These are phyloP conservation scores for Psammodynastes pulverulentus DNA, from an alignment of 2,113 vertebrate genomes.

Conservation along the genomic window DNA sequence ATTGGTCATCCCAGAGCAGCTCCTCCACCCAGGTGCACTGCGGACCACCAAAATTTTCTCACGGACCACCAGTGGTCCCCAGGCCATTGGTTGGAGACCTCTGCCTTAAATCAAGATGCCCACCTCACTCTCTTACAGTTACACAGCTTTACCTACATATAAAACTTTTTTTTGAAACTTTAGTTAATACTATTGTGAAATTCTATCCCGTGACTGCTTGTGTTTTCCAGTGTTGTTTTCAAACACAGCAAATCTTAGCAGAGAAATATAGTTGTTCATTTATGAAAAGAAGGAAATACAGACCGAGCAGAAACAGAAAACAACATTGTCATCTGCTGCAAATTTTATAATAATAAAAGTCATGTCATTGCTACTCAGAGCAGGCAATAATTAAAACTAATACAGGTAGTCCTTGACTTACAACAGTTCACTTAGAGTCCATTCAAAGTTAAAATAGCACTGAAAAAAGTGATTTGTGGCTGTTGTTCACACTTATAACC, in stretches of 20 bases:
- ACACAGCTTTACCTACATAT: conserved; percentile 28
- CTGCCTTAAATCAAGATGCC: background rate
- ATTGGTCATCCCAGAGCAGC: no score
- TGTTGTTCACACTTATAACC: no score
- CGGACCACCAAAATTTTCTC: no score
- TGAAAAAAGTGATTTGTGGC: no score
- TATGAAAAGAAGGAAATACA: conserved; percentile 55
- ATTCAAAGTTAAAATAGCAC: no score
- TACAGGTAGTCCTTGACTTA: background rate
- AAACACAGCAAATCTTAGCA: conserved; percentile 56
- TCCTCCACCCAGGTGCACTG: no score
- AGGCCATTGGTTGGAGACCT: no score
- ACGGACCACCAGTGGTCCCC: no score
- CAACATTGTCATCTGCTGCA: background rate
- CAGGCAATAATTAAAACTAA: background rate
- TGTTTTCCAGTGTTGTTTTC: conserved; percentile 37
- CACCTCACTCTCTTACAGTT: background rate
- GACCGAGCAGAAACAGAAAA: conserved; percentile 52
- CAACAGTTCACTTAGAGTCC: no score
- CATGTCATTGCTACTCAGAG: background rate
- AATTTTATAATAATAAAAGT: background rate
- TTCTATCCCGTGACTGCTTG: conserved; percentile 18
- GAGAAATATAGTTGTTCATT: conserved; percentile 60
- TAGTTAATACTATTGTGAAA: conserved; percentile 30
- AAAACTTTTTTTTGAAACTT: conserved; percentile 36